Percentiles rank a stretch among this genome's conserved stretches.
Conservation (phyloP, 2,888 invertebrate genomes). For the Hofmannophila pseudospretella region DNA sequence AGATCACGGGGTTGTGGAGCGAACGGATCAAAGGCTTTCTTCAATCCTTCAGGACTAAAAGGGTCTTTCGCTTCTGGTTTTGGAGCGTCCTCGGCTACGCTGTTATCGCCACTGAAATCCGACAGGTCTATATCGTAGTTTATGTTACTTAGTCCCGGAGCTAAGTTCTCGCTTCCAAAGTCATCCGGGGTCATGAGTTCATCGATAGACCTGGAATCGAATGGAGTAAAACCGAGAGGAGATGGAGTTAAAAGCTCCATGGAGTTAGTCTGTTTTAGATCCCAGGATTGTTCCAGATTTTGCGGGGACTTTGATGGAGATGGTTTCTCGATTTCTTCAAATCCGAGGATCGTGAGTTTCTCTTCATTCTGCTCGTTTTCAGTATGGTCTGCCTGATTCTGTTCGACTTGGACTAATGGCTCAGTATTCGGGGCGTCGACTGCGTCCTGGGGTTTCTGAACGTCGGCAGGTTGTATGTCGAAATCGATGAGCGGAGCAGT, state of each 20-base stretch:
- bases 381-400: background rate
- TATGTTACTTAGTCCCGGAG: slow-evolving; percentile 81
- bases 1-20: slow-evolving; percentile 59
- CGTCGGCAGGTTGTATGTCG: slow-evolving; percentile 14
- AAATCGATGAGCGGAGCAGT: slow-evolving; percentile 51
- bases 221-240: slow-evolving; percentile 73
- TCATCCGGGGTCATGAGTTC: slow-evolving; percentile 80
- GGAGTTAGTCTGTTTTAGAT: slow-evolving; percentile 53
- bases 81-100: slow-evolving; percentile 76
- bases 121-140: slow-evolving; percentile 88
- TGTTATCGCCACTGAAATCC: slow-evolving; percentile 85
- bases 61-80: slow-evolving; percentile 68
- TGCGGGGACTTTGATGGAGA: slow-evolving; percentile 52
- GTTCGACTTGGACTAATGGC: background rate
- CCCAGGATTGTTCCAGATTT: slow-evolving; percentile 46
- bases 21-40: slow-evolving; percentile 68
- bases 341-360: slow-evolving; percentile 52
- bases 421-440: background rate
- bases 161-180: slow-evolving; percentile 67
- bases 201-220: slow-evolving; percentile 78
- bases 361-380: slow-evolving; percentile 23
- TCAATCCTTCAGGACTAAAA: slow-evolving; percentile 73
- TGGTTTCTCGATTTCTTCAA: slow-evolving; percentile 47
- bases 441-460: background rate
- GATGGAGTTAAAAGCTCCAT: slow-evolving; percentile 79